Base-by-base conservation (phyloP, 2,113 vertebrate genomes). In the Chitala chitala region DNA sequence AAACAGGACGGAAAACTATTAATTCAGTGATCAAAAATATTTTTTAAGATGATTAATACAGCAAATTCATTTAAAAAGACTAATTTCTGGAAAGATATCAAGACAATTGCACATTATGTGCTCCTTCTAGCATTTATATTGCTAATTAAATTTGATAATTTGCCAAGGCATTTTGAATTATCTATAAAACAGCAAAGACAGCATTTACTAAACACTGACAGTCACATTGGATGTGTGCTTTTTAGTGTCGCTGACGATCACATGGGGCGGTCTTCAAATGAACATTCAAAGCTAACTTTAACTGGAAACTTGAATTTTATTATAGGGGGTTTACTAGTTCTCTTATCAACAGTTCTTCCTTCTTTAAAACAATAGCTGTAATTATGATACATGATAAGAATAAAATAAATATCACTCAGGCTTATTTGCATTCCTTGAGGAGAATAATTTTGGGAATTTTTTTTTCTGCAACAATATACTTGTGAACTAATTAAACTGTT, bases 1-100 rank as follows among this genome's bases (percentile, higher is more conserved):
- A 91, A 92, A 92, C 90, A 93, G 90, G 88, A 93, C 82, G 84
- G 89, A 94, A 93, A 91, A 94, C 92, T 94, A 95, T 98, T 97
- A 98, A 98, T 99, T 96, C 95, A 96, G 94, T 94, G 94, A 98
- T 99, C 95, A 98, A 95, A 97, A 93, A 98, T 94, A 96, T 96
- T 98, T 96, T 87, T 94, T 91, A 81, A 93, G 93, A 96, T 97
- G 94, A 98, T 98, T 96, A 98, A 98, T 96, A 98, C 91, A 92
- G 94, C 93, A 96, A 95, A 95, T 95, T 96, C 94, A 91, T 94
- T 97, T 97, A 94, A 94, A 97, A 96, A 94, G 94, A 94, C 94
- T 94, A 92, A 98, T 99, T 98, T 98, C 94, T 94, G 92, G 88
- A 92, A 94, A 97, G 95, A 96, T 98, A 97, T 91, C 93, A 94